phyloP scores from a whole-genome alignment of 2,113 vertebrate genomes.

The Sebastes fasciatus region DNA sequence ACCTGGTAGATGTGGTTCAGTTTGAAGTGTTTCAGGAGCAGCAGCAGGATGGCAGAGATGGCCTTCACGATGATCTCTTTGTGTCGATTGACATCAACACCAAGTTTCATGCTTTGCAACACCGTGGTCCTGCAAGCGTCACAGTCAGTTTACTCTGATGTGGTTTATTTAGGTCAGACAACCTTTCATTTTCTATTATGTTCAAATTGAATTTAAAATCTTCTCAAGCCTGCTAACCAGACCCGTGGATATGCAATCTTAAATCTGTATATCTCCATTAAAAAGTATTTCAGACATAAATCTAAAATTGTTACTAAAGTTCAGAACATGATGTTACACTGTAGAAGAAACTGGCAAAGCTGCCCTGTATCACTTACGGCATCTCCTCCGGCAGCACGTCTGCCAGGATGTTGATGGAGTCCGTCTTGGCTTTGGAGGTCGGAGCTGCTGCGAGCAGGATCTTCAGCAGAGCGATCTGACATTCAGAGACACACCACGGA shows the following conservation, averaged over 20 bases:
- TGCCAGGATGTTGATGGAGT: constrained; percentile 98
- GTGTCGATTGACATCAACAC: constrained; percentile 97
- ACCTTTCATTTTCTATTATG: neutral
- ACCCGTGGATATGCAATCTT: neutral
- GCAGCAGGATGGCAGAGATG: constrained; percentile 94
- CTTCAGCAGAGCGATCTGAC: constrained; percentile 96
- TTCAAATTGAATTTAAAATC: neutral
- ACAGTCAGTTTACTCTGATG: neutral
- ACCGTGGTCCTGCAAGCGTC: constrained; percentile 90
- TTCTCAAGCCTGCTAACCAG: neutral
- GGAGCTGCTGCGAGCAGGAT: constrained; percentile 97
- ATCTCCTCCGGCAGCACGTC: constrained; percentile 98
- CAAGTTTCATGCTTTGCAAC: constrained; percentile 98
- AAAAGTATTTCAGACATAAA: neutral
- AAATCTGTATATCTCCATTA: neutral
- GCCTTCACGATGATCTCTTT: constrained; percentile 99
- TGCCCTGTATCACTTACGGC: constrained; percentile 90
- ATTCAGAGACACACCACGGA: neutral
- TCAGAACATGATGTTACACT: neutral
- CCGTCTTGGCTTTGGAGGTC: constrained; percentile 98
- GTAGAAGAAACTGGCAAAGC: neutral
- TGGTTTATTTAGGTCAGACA: neutral
- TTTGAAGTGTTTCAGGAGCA: constrained; percentile 98
- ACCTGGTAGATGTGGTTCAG: constrained; percentile 98
- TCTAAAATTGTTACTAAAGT: neutral